Base-by-base conservation (phyloP, 2,797 vertebrate species). In the Sphenopsis melanotis region DNA sequence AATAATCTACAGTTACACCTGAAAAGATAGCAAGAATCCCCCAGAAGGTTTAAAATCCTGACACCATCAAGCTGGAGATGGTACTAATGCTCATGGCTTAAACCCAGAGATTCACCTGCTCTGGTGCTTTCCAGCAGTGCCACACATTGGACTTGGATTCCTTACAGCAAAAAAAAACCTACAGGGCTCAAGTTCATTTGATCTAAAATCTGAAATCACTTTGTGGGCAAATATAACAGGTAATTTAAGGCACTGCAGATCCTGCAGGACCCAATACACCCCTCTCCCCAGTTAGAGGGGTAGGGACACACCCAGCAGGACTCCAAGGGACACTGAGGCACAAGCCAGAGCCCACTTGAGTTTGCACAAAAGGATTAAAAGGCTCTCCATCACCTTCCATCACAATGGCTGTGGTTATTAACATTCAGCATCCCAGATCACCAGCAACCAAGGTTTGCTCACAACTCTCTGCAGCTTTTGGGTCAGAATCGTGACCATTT, bases 161-260 rank as follows among this genome's bases (percentile, higher is more conserved):
- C 65, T 30, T 32, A 68, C 75, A 37, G 49, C 69, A 86, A 78
- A 71, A 11, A 66, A 71, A 76, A 56, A 7, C 5, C 37, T 47
- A 52, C 57, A 77, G 53, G 53, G 61, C 29, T 88, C 32, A 63
- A 56, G 46, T 13, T 80, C 15, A 32, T 29, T 4, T 3, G 32
- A 36, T 30, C n/a, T 44, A 49, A 79, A 84, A 75, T 9, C 32
- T 47, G 41, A 70, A 83, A 42, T 57, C 21, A 30, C 41, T 60
- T 52, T 19, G 24, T 6, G 1, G 22, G 36, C 15, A 78, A 68
- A 63, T 5, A 2, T 2, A 37, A 49, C 0, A 2, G 26, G n/a
- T 12, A 13, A 22, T 37, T 70, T 56, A 17, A n/a, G 64, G 42
- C 24, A 32, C 12, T 39, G 65, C 34, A 90, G 74, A 53, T 37